These are phyloP conservation scores for Panthera uncia DNA, from an alignment of 2,113 vertebrate genomes.

Conservation along the genomic window DNA sequence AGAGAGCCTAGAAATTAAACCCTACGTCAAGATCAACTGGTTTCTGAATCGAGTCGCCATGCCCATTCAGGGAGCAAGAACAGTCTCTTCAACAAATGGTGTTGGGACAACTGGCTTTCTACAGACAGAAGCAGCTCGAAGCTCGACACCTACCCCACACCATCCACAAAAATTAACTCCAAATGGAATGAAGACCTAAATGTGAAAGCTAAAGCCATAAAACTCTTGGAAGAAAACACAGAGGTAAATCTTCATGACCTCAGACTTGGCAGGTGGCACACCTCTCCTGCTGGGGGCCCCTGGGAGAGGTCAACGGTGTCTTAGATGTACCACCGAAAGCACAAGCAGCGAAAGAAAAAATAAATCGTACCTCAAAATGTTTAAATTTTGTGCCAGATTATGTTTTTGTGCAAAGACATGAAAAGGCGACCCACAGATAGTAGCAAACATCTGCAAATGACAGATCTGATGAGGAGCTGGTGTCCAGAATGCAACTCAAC, in stretches of 20 bases:
- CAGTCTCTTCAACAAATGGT: neutral
- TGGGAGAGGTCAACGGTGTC: neutral
- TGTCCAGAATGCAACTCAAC: neutral
- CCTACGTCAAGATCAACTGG: fast-evolving
- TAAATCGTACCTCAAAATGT: neutral
- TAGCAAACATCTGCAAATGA: neutral
- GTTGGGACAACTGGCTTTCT: neutral
- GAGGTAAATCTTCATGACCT: neutral
- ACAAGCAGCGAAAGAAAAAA: neutral
- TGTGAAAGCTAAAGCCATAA: neutral
- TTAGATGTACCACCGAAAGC: neutral
- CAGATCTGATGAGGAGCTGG: neutral
- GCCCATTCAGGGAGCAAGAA: neutral
- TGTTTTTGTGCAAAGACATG: neutral
- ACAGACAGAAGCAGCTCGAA: too few species aligned
- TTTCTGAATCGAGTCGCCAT: neutral
- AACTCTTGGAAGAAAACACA: neutral
- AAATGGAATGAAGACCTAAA: neutral
- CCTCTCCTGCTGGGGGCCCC: too few species aligned
- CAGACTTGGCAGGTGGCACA: neutral
- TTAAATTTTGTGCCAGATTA: neutral
- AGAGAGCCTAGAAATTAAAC: neutral
- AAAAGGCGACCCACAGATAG: neutral
- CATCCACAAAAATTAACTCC: neutral
- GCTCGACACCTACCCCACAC: neutral